These are phyloP conservation scores for Bombyx huttoni DNA, from an alignment of 2,888 invertebrate species.

Conservation along the genomic window DNA sequence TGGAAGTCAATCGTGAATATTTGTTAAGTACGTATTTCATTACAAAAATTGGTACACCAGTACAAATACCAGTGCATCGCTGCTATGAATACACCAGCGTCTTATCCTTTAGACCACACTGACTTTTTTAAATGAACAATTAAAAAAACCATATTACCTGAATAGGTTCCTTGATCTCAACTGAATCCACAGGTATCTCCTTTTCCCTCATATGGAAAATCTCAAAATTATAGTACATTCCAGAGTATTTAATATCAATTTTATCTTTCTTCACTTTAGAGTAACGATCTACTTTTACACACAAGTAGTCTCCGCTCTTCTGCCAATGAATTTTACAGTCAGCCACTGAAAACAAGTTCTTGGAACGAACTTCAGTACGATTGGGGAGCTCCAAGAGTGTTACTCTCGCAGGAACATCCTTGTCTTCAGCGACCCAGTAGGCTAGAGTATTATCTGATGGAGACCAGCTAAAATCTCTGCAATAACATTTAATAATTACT, in stretches of 20 bases:
- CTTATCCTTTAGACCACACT: no score
- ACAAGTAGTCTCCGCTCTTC: slow-evolving; percentile 96
- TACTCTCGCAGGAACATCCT: slow-evolving; percentile 96
- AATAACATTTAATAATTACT: neutral
- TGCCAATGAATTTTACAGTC: slow-evolving; percentile 99
- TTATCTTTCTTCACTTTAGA: slow-evolving; percentile 96
- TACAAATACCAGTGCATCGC: no score
- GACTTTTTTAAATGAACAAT: neutral
- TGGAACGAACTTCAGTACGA: slow-evolving; percentile 89
- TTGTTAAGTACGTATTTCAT: no score
- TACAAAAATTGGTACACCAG: no score
- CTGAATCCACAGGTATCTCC: slow-evolving; percentile 96
- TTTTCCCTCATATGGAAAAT: slow-evolving; percentile 99
- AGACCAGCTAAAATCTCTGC: slow-evolving; percentile 96
- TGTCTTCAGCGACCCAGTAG: slow-evolving; percentile 98
- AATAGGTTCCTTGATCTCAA: slow-evolving; percentile 94
- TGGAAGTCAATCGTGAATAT: no score
- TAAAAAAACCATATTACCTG: slow-evolving; percentile 36
- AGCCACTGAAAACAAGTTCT: slow-evolving; percentile 97
- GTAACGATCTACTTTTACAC: slow-evolving; percentile 88
- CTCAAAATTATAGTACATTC: slow-evolving; percentile 98
- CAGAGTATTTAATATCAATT: slow-evolving; percentile 93
- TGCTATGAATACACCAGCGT: no score
- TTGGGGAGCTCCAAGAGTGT: slow-evolving; percentile 93
- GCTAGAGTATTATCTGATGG: slow-evolving; percentile 96